Percentiles rank a stretch among this genome's conserved stretches.
Conservation (phyloP, 2,113 vertebrate species). For the Neoarius graeffei region DNA sequence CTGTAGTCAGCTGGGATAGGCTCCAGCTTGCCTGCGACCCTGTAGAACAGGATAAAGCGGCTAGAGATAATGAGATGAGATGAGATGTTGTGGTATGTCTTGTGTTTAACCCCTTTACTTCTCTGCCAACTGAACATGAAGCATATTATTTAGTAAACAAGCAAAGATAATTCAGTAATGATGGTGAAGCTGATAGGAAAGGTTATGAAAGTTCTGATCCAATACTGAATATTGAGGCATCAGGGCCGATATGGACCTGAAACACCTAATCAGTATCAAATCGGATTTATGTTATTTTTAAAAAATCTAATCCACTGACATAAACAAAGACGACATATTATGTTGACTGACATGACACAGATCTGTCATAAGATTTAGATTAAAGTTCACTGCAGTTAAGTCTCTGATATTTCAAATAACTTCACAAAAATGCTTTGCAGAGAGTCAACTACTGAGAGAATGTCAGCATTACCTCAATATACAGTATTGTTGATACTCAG, state of each 20-base stretch:
- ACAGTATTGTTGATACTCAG: not conserved
- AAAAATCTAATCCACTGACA: not conserved
- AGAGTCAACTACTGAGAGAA: not conserved
- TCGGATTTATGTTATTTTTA: not conserved
- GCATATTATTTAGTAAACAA: not conserved
- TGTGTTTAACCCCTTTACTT: not conserved
- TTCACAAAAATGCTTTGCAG: not conserved
- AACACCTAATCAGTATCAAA: not conserved
- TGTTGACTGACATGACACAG: not conserved
- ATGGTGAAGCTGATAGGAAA: not conserved
- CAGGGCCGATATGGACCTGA: not conserved
- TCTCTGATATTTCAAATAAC: not conserved
- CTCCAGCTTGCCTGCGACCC: no score
- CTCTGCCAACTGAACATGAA: not conserved
- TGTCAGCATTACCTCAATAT: not conserved
- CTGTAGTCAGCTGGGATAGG: no score
- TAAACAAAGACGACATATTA: not conserved
- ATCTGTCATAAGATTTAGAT: not conserved
- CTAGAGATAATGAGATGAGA: no score
- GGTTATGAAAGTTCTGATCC: not conserved
- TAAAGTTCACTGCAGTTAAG: not conserved
- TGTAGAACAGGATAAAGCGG: no score
- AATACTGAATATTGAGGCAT: not conserved
- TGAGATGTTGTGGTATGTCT: not conserved
- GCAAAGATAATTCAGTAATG: not conserved